Percentiles rank a stretch among this genome's conserved stretches.
Evolutionary conservation across 1,140 invertebrate genomes (phyloP).

Genomic region (Nephila pilipes): DNA sequence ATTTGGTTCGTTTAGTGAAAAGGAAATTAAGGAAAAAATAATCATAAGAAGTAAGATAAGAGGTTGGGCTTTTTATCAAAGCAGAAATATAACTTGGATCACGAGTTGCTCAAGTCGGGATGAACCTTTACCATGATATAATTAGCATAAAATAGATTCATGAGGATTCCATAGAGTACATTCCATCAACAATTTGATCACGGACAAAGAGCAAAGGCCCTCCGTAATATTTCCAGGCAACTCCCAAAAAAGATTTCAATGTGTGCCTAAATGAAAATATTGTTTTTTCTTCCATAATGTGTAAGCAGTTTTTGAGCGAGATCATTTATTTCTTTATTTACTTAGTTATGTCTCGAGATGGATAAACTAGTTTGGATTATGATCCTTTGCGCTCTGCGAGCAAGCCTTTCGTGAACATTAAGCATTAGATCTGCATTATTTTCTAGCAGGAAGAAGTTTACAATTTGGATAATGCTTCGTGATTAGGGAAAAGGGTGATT

Average conservation of each 20-base stretch:
- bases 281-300: slow-evolving; percentile 20
- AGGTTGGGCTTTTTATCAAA: slow-evolving; percentile 53
- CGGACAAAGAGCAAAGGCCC: slow-evolving; percentile 53
- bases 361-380: slow-evolving; percentile 30
- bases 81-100: slow-evolving; percentile 12
- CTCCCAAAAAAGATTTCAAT: slow-evolving; percentile 67
- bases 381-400: background rate
- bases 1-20: slow-evolving; percentile 61
- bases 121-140: slow-evolving; percentile 67
- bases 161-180: slow-evolving; percentile 52
- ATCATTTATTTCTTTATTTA: slow-evolving; percentile 37
- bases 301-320: background rate
- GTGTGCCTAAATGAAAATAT: slow-evolving; percentile 43
- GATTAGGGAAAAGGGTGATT: slow-evolving; percentile 15
- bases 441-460: background rate
- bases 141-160: slow-evolving; percentile 67
- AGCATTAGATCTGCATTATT: slow-evolving; percentile 32
- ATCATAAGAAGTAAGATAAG: slow-evolving; percentile 48
- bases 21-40: slow-evolving; percentile 57
- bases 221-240: slow-evolving; percentile 52
- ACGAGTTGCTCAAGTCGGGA: slow-evolving; percentile 8
- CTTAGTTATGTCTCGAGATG: slow-evolving; percentile 28
- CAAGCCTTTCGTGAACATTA: slow-evolving; percentile 2
- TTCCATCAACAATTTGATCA: slow-evolving; percentile 58
- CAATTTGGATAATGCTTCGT: background rate